Evolutionary conservation across 2,888 invertebrate species (phyloP), one percentile per base, ranked within the genome.

Genomic region (Calameuta filiformis): DNA sequence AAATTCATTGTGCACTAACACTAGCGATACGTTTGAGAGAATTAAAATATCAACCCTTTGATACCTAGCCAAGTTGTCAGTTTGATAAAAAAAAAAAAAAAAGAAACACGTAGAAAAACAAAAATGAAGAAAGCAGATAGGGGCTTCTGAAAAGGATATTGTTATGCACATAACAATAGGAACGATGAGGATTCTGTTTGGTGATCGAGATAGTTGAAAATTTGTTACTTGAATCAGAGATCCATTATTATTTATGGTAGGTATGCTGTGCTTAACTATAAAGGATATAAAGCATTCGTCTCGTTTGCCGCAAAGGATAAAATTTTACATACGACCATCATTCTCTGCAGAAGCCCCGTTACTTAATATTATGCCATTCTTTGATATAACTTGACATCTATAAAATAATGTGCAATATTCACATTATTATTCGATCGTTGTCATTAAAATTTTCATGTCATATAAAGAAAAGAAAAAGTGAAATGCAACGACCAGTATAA

Each of bases 1-100:
- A 86, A 85, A 86, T 81, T 90, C 89, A 89, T 86, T 88, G 80
- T 83, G 85, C 88, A 89, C 89, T 82, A 85, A 83, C 82, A 81
- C 84, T 88, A 87, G 85, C 79, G 76, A 84, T 81, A 79, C 85
- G 85, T 86, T 83, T 82, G 81, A 83, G 68, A 75, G 82, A 83
- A 83, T 80, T 79, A 77, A 81, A 80, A 80, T 89, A 88, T 89
- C 88, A 87, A 82, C 85, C 88, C 89, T 90, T 90, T 90, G 90
- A 90, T 90, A 90, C 90, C 88, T 86, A 86, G 80, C 82, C 81
- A 86, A 85, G 84, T 87, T 87, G 82, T 85, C 86, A 86, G 86
- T 89, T 89, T 90, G 87, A 89, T 90, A 89, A 87, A 83, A 33
- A 33, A 33, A 33, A 33, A 33, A 85, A 87, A 83, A 85, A 73